Evolutionary conservation across 2,113 vertebrate genomes (phyloP).

Genomic region (Callipepla squamata): DNA sequence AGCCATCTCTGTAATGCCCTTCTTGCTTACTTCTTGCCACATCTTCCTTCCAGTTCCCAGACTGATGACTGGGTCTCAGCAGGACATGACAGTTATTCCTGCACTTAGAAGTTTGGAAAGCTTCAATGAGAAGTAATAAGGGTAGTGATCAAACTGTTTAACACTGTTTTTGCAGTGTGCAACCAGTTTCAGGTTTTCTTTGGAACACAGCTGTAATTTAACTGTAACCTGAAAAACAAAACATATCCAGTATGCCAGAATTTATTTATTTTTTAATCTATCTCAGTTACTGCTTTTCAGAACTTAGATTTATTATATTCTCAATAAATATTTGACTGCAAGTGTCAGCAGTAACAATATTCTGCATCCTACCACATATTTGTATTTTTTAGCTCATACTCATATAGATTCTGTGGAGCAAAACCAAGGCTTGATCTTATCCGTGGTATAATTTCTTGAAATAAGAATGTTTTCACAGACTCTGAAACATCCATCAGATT

Average conservation of each 20-base stretch:
- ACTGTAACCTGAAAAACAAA: not conserved
- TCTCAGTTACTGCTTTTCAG: not conserved
- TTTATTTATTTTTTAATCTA: not conserved
- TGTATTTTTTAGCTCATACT: not conserved
- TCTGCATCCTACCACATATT: not conserved
- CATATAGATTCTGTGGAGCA: not conserved
- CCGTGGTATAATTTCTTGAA: not conserved
- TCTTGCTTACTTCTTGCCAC: not conserved
- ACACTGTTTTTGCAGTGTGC: not conserved
- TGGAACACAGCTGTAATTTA: not conserved
- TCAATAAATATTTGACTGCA: not conserved
- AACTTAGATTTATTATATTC: not conserved
- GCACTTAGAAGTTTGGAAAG: not conserved
- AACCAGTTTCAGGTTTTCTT: not conserved
- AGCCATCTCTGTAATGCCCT: not conserved
- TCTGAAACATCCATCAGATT: not conserved
- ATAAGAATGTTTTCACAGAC: not conserved
- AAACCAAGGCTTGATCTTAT: not conserved
- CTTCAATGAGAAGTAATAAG: not conserved
- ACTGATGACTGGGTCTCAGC: accelerated
- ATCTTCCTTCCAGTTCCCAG: not conserved
- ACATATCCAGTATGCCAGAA: not conserved
- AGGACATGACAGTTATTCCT: not conserved
- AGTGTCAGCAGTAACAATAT: not conserved
- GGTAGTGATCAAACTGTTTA: not conserved